Evolutionary conservation across 2,797 vertebrate species (phyloP), one percentile per base, ranked within the genome.

Genomic region (Apodemus agrarius): DNA sequence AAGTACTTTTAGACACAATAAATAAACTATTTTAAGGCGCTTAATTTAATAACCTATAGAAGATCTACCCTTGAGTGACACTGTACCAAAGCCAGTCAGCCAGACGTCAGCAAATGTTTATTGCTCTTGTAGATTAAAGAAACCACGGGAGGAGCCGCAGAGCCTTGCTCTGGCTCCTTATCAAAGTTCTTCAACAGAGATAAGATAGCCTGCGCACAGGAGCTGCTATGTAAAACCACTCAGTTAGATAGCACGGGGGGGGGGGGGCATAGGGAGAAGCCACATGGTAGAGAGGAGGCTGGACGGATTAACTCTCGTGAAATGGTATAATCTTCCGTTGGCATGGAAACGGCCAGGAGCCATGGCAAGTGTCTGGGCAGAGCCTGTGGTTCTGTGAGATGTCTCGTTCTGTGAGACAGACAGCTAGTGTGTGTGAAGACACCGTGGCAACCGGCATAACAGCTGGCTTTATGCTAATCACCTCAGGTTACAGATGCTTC

Each of bases 271-370:
- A 63, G 90, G 52, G 26, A 72, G 40, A 89, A 61, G n/a, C 24
- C 79, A 31, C 29, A 21, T 40, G 31, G 81, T 34, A 78, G n/a
- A 75, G 61, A 46, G 59, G 49, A 49, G 61, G 94, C 65, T 43
- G 63, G n/a, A 87, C 69, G 43, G 49, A 93, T 94, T 86, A 96
- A 65, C 85, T 93, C 54, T 78, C 75, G 76, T 9, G 67, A 74
- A 81, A 63, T 52, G 82, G 8, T 67, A 11, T 89, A 81, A 93
- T 84, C 92, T 72, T 52, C 76, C 10, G 52, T 95, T 91, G 86
- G 94, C 95, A 97, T 74, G 84, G 90, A 95, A 95, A 96, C 92
- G n/a, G 43, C 26, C 59, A 69, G 80, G 82, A 83, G 63, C 34
- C 43, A 19, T 0, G 19, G 12, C 6, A 57, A 83, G 76, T 72